Conservation (phyloP, 2,797 vertebrate species). For the Bufotes viridis region DNA sequence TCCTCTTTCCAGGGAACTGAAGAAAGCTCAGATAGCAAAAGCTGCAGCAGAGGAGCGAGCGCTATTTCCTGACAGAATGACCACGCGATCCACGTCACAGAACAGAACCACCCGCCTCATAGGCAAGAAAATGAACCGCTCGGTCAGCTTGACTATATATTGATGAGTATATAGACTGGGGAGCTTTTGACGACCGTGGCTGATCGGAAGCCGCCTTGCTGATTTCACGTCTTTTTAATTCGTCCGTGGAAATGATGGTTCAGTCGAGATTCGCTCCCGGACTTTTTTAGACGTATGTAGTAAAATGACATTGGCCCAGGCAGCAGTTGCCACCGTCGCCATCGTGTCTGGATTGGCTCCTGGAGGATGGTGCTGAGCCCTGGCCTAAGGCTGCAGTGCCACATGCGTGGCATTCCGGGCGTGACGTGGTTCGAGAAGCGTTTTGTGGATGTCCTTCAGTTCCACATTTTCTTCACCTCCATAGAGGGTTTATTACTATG, state of each 20-base stretch:
- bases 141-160: constrained; percentile 95
- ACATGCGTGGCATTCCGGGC: background rate
- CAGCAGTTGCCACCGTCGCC: background rate
- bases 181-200: constrained; percentile 64
- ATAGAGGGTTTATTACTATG: constrained; percentile 17
- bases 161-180: constrained; percentile 70
- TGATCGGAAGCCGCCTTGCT: constrained; percentile 55
- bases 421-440: constrained; percentile 45
- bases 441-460: constrained; percentile 64
- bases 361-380: background rate
- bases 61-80: constrained; percentile 87
- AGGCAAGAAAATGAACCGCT: constrained; percentile 97
- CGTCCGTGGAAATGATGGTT: constrained; percentile 5
- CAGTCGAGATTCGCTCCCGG: background rate
- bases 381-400: background rate
- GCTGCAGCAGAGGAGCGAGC: constrained; percentile 92
- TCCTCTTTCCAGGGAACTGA: constrained; percentile 84
- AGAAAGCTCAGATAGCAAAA: constrained; percentile 95
- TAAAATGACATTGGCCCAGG: background rate
- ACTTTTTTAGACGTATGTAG: background rate
- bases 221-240: background rate
- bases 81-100: constrained; percentile 90
- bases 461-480: constrained; percentile 62
- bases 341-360: background rate
- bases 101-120: constrained; percentile 87